A percentile compares a stretch with the other conserved stretches of the same genome.
phyloP scores from a whole-genome alignment of 92 coral and sea anemone species.

The Paragorgia papillata region DNA sequence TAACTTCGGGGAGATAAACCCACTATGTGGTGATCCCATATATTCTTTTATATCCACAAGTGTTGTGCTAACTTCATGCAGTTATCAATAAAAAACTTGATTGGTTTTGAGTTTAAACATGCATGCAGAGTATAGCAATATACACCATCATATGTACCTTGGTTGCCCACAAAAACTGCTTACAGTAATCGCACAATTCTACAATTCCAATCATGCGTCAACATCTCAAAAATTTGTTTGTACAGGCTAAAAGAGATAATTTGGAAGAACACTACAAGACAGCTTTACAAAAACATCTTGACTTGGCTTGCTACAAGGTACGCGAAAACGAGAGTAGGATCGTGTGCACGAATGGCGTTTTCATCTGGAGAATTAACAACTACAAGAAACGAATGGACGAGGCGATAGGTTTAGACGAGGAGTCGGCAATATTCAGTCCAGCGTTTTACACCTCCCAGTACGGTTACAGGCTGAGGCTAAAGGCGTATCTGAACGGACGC shows the following conservation, averaged over 20 bases:
- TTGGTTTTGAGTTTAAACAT: too few relatives aligned
- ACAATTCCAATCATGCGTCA: neutral
- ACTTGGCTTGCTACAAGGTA: slow-evolving; percentile 84
- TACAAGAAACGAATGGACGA: slow-evolving; percentile 86
- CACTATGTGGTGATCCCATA: too few relatives aligned
- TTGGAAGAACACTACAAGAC: slow-evolving; percentile 87
- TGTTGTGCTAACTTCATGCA: too few relatives aligned
- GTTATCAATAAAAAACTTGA: too few relatives aligned
- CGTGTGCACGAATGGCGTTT: slow-evolving; percentile 80
- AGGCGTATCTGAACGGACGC: slow-evolving; percentile 93
- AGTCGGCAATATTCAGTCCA: slow-evolving; percentile 92
- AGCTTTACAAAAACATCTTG: slow-evolving; percentile 83
- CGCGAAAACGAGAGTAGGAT: slow-evolving; percentile 98
- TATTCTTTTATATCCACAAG: too few relatives aligned
- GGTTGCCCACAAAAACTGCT: too few relatives aligned
- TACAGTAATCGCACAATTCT: too few relatives aligned
- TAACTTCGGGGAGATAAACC: too few relatives aligned
- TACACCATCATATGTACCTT: too few relatives aligned
- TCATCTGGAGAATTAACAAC: slow-evolving; percentile 85
- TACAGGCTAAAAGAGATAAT: slow-evolving; percentile 79
- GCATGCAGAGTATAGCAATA: too few relatives aligned
- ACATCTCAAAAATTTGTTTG: neutral
- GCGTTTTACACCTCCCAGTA: slow-evolving; percentile 92
- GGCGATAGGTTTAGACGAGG: slow-evolving; percentile 82
- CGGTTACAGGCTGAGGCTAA: slow-evolving; percentile 90